Evolutionary conservation across 2,113 vertebrate genomes (phyloP), one percentile per base, ranked within the genome.

Genomic region (Indicator indicator): DNA sequence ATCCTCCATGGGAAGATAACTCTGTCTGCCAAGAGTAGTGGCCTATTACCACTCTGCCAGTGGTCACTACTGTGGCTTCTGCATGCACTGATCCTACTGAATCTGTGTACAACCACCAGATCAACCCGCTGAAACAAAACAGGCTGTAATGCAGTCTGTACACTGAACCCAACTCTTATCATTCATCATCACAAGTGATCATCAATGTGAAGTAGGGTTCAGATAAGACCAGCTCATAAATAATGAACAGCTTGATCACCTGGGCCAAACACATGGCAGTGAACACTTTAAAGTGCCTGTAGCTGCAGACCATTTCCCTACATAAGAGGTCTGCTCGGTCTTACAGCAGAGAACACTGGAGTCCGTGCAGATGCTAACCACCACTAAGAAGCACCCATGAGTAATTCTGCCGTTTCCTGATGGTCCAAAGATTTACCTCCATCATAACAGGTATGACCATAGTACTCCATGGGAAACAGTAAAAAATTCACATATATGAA

Each of bases 141-240:
- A n/a, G 44, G 33, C 28, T 76, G 5, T 59, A 84, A 76, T 2
- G 63, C 36, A 17, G 56, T 24, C 59, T 73, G 62, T 42, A 50
- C 48, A 2, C 72, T 73, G 48, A 56, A 67, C 15, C 33, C 42
- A 79, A 46, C 70, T 85, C 75, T 56, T 71, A 70, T 68, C 64
- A 88, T 95, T 50, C 58, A 89, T 95, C 84, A 94, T 26, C 69
- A 36, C 44, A 83, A 87, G 67, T 54, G 87, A 88, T 68, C 77
- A 83, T 87, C 59, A 70, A 0, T 42, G 67, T 42, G 81, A 92
- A 63, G 55, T 2, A 1, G 40, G 68, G n/a, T 33, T 87, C 81
- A 92, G 93, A 87, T 87, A 94, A 91, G 52, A 89, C 13, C 54
- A 75, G 54, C 48, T 91, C 58, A 73, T 87, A 90, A 89, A 74